Base-by-base conservation (phyloP, 2,888 invertebrate genomes). In the Kryphioiulus occultus region DNA sequence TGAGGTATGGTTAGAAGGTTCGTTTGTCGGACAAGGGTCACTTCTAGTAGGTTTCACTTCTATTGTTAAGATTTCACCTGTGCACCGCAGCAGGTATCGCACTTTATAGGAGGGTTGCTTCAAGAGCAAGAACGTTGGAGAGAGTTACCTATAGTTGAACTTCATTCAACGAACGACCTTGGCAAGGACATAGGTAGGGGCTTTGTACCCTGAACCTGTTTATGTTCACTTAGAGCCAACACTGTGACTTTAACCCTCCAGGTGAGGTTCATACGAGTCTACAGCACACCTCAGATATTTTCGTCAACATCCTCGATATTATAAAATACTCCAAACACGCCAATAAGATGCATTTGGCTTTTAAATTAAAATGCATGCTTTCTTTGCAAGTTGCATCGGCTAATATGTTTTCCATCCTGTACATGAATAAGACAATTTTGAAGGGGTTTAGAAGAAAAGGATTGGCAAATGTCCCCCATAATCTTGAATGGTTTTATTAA, bases 141-240 rank as follows among this genome's bases (percentile, higher is more conserved):
- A 26, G 10, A 78, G 30, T 78, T 68, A 68, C 68, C 68, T 68
- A 26, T 53, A 53, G 53, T 78, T 78, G 30, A 78, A 78, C 30
- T 78, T 30, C 78, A 22, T 78, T 78, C 78, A 26, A 1, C 30
- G 30, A 78, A 78, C 78, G 30, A 78, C 78, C 78, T 78, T 78
- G 78, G 1, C 10, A 78, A 78, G 68, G 68, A 68, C 68, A 26
- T 78, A 26, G 19, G 68, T 78, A 78, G 30, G 78, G 78, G 78
- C 78, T 78, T 78, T 78, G 78, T 4, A 78, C 78, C 78, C 30
- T 30, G 30, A 78, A 78, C 78, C 78, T 78, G 30, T 78, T 78
- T 78, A 78, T 15, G 78, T 30, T 78, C 30, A 30, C 15, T 78
- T 22, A 15, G 78, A 78, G 30, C 30, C 78, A 78, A 30, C 78